Conservation (phyloP, 1,140 invertebrate genomes). For the Heliconius congener region DNA sequence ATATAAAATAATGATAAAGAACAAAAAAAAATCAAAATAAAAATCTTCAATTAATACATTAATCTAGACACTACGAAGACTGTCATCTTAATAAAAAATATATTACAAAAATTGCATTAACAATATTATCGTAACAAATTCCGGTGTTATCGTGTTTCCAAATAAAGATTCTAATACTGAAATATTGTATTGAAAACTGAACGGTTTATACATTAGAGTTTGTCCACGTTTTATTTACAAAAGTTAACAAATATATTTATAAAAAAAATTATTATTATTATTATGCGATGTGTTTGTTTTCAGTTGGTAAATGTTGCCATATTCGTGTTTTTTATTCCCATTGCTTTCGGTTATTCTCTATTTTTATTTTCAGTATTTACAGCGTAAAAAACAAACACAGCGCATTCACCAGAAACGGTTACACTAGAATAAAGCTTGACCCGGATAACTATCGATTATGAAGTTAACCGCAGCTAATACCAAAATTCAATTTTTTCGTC, state of each 20-base stretch:
- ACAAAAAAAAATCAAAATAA: conserved; percentile 74
- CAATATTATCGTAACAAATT: conserved; percentile 74
- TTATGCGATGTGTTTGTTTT: conserved; percentile 55
- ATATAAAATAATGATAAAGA: conserved; percentile 59
- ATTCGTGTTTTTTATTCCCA: neutral
- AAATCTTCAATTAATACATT: conserved; percentile 74
- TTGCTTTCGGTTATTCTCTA: neutral
- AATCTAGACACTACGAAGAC: conserved; percentile 76
- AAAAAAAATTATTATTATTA: conserved; percentile 30
- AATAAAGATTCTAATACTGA: conserved; percentile 68
- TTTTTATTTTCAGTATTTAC: neutral
- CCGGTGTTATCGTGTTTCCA: conserved; percentile 47
- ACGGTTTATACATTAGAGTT: conserved; percentile 69
- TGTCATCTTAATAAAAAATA: conserved; percentile 78
- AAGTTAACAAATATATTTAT: conserved; percentile 68
- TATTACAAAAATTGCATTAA: conserved; percentile 75
- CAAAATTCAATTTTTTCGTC: conserved; percentile 45
- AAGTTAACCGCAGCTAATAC: conserved; percentile 65
- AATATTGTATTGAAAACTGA: conserved; percentile 59
- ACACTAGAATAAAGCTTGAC: conserved; percentile 76
- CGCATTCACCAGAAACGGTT: conserved; percentile 56
- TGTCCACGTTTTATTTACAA: conserved; percentile 74
- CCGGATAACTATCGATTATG: conserved; percentile 65
- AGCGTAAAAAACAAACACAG: conserved; percentile 48
- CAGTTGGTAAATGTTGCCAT: conserved; percentile 4